Conservation (phyloP, 2,797 vertebrate species). For the Lutjanus campechanus region DNA sequence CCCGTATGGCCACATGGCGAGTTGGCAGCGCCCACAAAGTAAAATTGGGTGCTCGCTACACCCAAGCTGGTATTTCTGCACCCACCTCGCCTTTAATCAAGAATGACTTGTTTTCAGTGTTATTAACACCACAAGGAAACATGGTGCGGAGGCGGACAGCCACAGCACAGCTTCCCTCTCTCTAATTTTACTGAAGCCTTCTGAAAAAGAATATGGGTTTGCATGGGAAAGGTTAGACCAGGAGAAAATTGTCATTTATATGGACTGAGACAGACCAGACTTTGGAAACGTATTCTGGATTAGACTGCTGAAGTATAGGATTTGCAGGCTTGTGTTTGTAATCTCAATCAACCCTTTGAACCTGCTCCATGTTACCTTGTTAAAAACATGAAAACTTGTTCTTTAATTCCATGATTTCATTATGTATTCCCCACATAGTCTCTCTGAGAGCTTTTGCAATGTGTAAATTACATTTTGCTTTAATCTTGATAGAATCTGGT, state of each 20-base stretch:
- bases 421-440: not conserved
- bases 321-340: conserved; percentile 18
- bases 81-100: conserved; percentile 84
- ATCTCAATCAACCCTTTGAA: conserved; percentile 24
- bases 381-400: not conserved
- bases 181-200: conserved; percentile 80
- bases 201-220: conserved; percentile 73
- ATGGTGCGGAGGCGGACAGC: conserved; percentile 79
- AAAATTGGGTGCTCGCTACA: conserved; percentile 78
- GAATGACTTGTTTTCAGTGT: conserved; percentile 80
- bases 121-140: conserved; percentile 85
- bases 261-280: conserved; percentile 36
- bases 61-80: conserved; percentile 85
- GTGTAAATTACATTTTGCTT: not conserved
- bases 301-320: not conserved
- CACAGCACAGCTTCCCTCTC: conserved; percentile 74
- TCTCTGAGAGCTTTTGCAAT: not conserved
- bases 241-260: conserved; percentile 63
- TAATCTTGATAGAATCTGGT: not conserved
- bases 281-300: conserved; percentile 46
- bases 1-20: conserved; percentile 75
- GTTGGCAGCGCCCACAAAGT: conserved; percentile 82
- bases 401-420: not conserved
- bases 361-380: conserved; percentile 14
- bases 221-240: conserved; percentile 75